phyloP scores from a whole-genome alignment of 2,797 vertebrate species.

The Lates japonicus region DNA sequence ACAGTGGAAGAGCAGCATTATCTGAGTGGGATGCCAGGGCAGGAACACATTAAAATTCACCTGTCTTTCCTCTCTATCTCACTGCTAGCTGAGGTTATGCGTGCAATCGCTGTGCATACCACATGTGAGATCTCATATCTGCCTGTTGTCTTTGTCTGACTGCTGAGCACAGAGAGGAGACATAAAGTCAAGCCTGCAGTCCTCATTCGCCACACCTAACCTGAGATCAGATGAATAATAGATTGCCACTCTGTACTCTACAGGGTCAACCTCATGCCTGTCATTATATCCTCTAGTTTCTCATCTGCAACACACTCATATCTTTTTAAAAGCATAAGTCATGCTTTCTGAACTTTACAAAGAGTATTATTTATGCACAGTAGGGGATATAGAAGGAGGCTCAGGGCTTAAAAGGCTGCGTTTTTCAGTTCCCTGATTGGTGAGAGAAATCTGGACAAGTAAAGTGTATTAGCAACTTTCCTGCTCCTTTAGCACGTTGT shows the following conservation, averaged over 20 bases:
- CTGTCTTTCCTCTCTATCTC: constrained; percentile 11
- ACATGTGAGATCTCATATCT: constrained; percentile 3
- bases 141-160: constrained; percentile 35
- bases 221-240: constrained; percentile 78
- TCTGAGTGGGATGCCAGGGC: constrained; percentile 32
- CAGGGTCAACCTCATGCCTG: constrained; percentile 59
- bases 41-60: constrained; percentile 37
- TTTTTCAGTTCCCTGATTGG: background rate
- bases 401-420: background rate
- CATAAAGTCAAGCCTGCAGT: constrained; percentile 20
- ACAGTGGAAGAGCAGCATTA: constrained; percentile 36
- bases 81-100: background rate
- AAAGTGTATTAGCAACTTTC: constrained; percentile 23
- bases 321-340: background rate
- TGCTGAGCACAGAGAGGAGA: constrained; percentile 20
- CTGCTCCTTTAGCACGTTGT: background rate
- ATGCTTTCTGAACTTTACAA: background rate
- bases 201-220: constrained; percentile 64
- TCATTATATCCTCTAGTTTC: constrained; percentile 39
- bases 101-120: background rate
- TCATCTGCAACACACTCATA: background rate
- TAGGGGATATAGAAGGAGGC: background rate
- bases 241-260: constrained; percentile 48
- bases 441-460: background rate
- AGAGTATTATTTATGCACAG: background rate